These are phyloP conservation scores for Nephrotoma appendiculata DNA, from an alignment of 2,888 invertebrate species.

Conservation along the genomic window DNA sequence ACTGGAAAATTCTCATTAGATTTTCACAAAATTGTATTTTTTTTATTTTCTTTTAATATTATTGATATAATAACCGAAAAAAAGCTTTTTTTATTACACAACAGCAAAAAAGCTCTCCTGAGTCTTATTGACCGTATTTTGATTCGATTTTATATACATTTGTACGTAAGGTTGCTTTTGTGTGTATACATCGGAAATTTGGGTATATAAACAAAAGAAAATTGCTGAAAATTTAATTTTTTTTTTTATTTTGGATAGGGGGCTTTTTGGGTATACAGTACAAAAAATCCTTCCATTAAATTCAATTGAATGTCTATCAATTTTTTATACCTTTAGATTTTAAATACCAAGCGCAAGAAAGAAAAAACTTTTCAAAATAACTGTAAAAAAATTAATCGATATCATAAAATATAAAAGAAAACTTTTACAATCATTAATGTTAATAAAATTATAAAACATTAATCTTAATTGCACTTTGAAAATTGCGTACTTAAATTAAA, in stretches of 20 bases:
- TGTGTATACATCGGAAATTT: background rate
- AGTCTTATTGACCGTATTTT: background rate
- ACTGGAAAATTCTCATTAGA: background rate
- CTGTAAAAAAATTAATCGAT: background rate
- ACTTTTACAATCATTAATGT: background rate
- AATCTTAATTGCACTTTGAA: too few relatives aligned
- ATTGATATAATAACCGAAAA: background rate
- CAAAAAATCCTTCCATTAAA: background rate
- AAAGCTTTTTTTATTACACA: background rate
- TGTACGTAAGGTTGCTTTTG: background rate
- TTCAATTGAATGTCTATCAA: background rate
- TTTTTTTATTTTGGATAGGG: background rate
- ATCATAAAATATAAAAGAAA: background rate
- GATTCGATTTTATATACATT: background rate
- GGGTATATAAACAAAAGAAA: background rate
- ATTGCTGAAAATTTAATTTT: background rate
- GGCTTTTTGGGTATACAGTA: background rate
- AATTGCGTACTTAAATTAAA: too few relatives aligned
- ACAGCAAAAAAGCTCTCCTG: background rate
- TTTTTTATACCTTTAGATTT: background rate
- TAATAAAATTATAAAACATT: background rate
- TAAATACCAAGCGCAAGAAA: background rate
- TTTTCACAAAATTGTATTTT: background rate
- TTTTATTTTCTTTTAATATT: background rate
- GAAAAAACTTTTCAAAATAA: background rate